phyloP scores from a whole-genome alignment of 2,113 vertebrate genomes.

The Etia nguti region DNA sequence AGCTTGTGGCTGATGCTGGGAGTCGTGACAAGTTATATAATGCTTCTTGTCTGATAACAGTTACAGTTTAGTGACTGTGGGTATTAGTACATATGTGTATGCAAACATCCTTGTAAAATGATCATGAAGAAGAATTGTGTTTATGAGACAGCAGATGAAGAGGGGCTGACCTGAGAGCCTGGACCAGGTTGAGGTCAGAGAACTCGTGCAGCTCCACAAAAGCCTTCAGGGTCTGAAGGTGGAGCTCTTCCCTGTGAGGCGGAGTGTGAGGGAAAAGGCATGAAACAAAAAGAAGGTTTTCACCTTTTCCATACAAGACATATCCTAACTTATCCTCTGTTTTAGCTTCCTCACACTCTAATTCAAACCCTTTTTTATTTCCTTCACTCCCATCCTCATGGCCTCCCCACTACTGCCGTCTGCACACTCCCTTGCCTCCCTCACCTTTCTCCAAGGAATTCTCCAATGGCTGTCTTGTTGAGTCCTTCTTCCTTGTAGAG shows the following conservation, averaged over 20 bases:
- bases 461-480: constrained; percentile 93
- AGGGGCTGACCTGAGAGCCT: constrained; percentile 84
- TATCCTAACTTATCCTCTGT: not conserved
- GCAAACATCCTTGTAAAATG: not conserved
- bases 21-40: not conserved
- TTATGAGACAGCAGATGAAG: not conserved
- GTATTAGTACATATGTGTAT: not conserved
- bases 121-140: not conserved
- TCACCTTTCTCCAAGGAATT: constrained; percentile 90
- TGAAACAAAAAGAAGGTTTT: not conserved
- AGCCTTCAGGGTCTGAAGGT: constrained; percentile 87
- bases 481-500: constrained; percentile 93
- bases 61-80: not conserved
- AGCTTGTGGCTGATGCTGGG: not conserved
- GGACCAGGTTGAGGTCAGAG: constrained; percentile 89
- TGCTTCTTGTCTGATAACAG: rapidly evolving
- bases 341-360: not conserved
- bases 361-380: rapidly evolving
- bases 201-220: constrained; percentile 93
- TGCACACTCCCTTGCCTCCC: not conserved
- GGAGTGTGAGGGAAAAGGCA: not conserved
- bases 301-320: not conserved
- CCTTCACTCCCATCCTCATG: not conserved
- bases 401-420: too few relatives aligned
- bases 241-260: constrained; percentile 77